phyloP scores from a whole-genome alignment of 1,140 invertebrate species.

The Parasteatoda tepidariorum region DNA sequence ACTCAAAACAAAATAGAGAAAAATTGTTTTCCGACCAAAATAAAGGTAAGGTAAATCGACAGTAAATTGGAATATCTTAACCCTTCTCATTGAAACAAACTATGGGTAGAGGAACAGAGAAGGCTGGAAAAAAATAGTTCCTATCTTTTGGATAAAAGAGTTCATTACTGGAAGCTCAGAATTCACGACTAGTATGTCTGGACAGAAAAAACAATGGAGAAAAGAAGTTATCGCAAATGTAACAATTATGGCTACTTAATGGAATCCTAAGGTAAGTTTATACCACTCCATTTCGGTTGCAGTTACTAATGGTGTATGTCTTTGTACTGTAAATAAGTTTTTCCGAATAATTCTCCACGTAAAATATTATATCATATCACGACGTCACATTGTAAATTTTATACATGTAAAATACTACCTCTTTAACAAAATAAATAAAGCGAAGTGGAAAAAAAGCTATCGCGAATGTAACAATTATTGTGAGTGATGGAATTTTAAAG shows the following conservation, averaged over 20 bases:
- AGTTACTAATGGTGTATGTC: too few relatives aligned
- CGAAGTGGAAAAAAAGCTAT: too few relatives aligned
- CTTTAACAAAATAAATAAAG: too few relatives aligned
- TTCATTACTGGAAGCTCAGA: neutral
- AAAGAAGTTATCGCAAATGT: slow-evolving; percentile 7
- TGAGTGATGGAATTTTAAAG: too few relatives aligned
- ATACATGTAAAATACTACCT: too few relatives aligned
- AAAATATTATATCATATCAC: too few relatives aligned
- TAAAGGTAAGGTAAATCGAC: neutral
- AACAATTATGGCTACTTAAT: slow-evolving; percentile 14
- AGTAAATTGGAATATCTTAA: neutral
- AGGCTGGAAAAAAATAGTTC: neutral
- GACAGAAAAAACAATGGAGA: neutral
- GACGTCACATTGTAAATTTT: too few relatives aligned
- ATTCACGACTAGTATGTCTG: neutral
- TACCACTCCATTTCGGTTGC: too few relatives aligned
- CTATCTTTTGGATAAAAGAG: neutral
- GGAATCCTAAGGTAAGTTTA: too few relatives aligned
- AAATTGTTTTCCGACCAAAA: neutral
- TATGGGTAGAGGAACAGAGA: neutral
- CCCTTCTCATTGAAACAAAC: slow-evolving; percentile 10
- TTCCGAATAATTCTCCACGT: too few relatives aligned
- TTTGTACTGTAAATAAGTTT: too few relatives aligned
- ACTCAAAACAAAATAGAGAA: neutral
- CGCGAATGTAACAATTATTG: too few relatives aligned